Evolutionary conservation across 2,888 invertebrate genomes (phyloP), one percentile per base, ranked within the genome.

Genomic region (Hirtodrosophila alboralis): DNA sequence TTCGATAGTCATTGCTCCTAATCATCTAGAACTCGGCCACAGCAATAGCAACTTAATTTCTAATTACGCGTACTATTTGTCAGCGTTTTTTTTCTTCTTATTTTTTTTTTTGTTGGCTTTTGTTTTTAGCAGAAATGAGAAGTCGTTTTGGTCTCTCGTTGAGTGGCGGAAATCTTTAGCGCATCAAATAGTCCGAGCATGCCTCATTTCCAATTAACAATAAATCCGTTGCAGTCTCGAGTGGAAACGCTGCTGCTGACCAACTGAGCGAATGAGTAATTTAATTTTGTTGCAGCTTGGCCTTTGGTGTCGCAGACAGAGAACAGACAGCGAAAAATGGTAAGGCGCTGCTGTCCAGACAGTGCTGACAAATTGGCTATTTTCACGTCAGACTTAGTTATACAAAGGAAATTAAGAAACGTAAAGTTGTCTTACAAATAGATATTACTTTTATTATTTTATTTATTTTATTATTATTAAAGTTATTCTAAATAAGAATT

Each of bases 261-360:
- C 86, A 85, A 80, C 79, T 80, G 80, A 66, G 84, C 80, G 86
- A 84, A 86, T 81, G 80, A 81, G 80, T 81, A 86, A 81, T 81
- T 81, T 81, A 84, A 81, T 80, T 80, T 79, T 79, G 75, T 73
- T 79, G 70, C 83, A 81, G 65, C 79, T 73, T 81, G 78, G 75
- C 63, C 78, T 78, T 75, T 79, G 79, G 63, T 63, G 71, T 71
- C 58, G 65, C 54, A 79, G 73, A 76, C 65, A 61, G 44, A 38
- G 47, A 56, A 53, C 59, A 63, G 69, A 66, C 71, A 43, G 31
- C 36, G 49, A 61, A 48, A 23, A 64, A 45, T 53, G 26, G 33
- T 27, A 31, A 30, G 23, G 54, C 38, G 44, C 48, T 44, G 21
- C 51, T 45, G n/a, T n/a, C n/a, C n/a, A n/a, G n/a, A n/a, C n/a